Percentiles rank a stretch among this genome's conserved stretches.
Conservation (phyloP, 2,797 vertebrate genomes). For the Vultur gryphus region DNA sequence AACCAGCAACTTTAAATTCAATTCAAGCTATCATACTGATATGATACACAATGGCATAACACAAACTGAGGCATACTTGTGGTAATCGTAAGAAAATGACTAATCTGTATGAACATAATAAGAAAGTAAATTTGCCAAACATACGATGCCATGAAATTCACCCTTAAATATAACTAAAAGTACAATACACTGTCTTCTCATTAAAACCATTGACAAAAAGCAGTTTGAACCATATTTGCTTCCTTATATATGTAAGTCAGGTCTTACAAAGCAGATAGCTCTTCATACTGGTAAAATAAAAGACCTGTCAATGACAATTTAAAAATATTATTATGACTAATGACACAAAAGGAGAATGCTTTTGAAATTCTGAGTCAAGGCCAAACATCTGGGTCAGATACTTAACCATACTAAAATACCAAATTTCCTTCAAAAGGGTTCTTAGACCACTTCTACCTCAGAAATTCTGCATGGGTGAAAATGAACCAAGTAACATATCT, state of each 20-base stretch:
- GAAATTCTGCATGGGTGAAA: neutral
- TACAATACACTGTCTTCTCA: neutral
- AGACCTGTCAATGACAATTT: neutral
- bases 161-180: neutral
- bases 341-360: neutral
- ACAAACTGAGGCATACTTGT: neutral
- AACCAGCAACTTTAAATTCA: neutral
- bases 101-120: neutral
- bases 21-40: neutral
- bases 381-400: neutral
- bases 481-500: neutral
- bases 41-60: neutral
- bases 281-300: neutral
- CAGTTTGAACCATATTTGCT: neutral
- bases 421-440: neutral
- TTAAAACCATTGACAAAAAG: neutral
- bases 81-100: neutral
- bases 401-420: neutral
- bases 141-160: neutral
- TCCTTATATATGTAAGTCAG: neutral
- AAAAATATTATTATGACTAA: neutral
- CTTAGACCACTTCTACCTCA: neutral
- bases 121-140: neutral
- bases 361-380: neutral
- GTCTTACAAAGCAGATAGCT: neutral